Evolutionary conservation across 2,888 invertebrate species (phyloP), one percentile per base, ranked within the genome.

Genomic region (Papilio protenor): DNA sequence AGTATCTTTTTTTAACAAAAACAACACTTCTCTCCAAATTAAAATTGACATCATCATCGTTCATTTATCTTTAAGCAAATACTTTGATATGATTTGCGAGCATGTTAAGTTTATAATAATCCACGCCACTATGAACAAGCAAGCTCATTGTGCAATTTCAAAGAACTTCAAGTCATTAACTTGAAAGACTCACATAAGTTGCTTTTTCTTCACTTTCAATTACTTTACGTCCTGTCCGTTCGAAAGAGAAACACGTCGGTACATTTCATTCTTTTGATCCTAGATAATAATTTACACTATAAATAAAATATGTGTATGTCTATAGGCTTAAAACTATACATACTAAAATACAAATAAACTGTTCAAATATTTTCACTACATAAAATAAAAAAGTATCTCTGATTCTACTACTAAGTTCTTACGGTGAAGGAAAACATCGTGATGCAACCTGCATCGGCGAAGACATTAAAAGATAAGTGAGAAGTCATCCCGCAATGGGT

Each of bases 171-270:
- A 55, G 3, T 52, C 77, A 77, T 74, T 74, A 77, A 47, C 70
- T 55, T 64, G 57, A 14, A 52, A 40, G 57, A n/a, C 21, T 47
- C n/a, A 3, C 10, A 18, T 70, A 45, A 70, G 59, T 61, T 45
- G 71, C 59, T 78, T 75, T 78, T 78, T 78, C n/a, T 45, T 52
- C 75, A 64, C 77, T 78, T 78, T 75, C 70, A 75, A 78, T 75
- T 71, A 78, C 59, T 57, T 49, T 49, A 47, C 70, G 52, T 77
- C 74, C 77, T 77, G 74, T 77, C 73, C 27, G 45, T 69, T n/a
- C 33, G 49, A 12, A 52, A 66, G 66, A 77, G 66, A 73, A 73
- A 75, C 52, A 75, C 23, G 14, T 4, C 61, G 21, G 52, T 27
- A 16, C 66, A 14, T 69, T 27, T 16, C 40, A 40, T 27, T 52